Evolutionary conservation across 2,113 vertebrate genomes (phyloP).

Genomic region (Hemiscyllium ocellatum): DNA sequence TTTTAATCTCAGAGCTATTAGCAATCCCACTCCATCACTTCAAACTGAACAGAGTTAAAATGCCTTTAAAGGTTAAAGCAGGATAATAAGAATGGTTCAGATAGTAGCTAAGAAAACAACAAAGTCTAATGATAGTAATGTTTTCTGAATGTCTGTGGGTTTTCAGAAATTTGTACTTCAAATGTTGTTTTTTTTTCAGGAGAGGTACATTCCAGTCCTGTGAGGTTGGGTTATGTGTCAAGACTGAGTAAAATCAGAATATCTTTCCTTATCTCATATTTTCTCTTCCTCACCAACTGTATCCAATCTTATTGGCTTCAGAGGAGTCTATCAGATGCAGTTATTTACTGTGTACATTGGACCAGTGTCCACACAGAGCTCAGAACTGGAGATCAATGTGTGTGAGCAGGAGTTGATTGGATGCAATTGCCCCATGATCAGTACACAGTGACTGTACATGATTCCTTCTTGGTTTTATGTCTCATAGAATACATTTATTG

Average conservation of each 20-base stretch:
- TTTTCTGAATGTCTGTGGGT: neutral
- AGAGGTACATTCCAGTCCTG: neutral
- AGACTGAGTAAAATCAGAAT: neutral
- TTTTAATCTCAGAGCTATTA: constrained; percentile 9
- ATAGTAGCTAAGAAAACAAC: neutral
- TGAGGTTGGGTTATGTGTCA: neutral
- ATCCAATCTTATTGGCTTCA: neutral
- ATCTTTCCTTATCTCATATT: neutral
- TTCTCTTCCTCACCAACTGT: neutral
- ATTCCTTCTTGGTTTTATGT: neutral
- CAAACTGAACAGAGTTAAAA: neutral
- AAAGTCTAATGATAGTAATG: neutral
- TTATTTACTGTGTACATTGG: neutral
- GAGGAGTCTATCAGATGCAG: neutral
- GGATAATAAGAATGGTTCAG: neutral
- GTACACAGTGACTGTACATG: neutral
- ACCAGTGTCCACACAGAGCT: neutral
- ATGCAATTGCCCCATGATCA: neutral
- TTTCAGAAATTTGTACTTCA: neutral
- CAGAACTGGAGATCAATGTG: neutral
- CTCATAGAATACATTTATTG: neutral
- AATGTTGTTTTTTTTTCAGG: neutral
- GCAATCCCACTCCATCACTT: neutral
- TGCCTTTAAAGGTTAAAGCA: neutral
- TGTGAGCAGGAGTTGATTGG: neutral